Evolutionary conservation across 2,888 invertebrate species (phyloP), one percentile per base, ranked within the genome.

Genomic region (Meiosimyza platycephala): DNA sequence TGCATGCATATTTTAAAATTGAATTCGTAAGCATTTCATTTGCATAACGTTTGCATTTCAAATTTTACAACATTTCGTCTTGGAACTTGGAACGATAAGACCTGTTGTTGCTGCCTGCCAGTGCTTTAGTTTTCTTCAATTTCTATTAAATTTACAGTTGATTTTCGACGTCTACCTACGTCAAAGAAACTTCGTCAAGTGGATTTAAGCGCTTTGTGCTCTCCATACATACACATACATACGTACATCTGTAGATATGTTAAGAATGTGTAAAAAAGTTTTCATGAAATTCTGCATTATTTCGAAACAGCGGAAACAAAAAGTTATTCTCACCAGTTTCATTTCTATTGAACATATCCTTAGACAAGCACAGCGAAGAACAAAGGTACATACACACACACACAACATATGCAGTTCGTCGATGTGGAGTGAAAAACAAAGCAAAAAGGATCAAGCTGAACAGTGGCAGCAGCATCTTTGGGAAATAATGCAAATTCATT

Each of bases 41-140:
- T 40, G 9, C 40, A 40, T 40, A 40, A 40, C 64, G 64, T 64
- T 64, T 64, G 64, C 64, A 64, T 64, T 64, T 50, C 51, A 64
- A 64, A 64, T 64, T 63, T 22, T 16, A 11, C 51, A 7, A 12
- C 48, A 22, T 12, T 48, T 15, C 15, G 22, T n/a, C 60, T 12
- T 40, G 60, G 9, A 40, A 9, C 28, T 28, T 28, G 40, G 0
- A 40, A 40, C 40, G 40, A 40, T 40, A 40, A 9, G 2, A 40
- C 40, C 40, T 40, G 40, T 40, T 40, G 40, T 6, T 40, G 40
- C 40, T 40, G 40, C 40, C 28, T 9, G 40, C 40, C 40, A 40
- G 40, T 40, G 9, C 9, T 28, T 28, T 28, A 3, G 28, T 4
- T 28, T 28, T 28, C 28, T 40, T 1, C 40, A 3, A 40, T 40